Base-by-base conservation (phyloP, 2,888 invertebrate species). In the Amaurobius ferox region DNA sequence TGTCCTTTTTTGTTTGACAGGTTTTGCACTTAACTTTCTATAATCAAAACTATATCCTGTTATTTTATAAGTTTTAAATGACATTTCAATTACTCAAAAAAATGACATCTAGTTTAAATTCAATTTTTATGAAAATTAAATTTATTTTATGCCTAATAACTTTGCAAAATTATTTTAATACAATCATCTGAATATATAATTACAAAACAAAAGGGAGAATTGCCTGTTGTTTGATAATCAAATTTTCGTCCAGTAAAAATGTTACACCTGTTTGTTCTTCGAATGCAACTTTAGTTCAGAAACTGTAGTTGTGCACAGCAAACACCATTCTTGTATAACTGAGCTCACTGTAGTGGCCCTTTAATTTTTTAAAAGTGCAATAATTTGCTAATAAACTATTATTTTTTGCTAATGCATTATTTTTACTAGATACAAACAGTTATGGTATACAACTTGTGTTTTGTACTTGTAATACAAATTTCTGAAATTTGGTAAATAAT, bases 271-370 rank as follows among this genome's bases (percentile, higher is more conserved):
- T 23, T 16, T 5, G 23, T 55, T 3, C 5, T 55, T 55, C 5
- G 2, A 55, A 23, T 16, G 9, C 16, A 16, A 19, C 16, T 3
- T 23, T 16, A 55, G 1, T 55, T 44, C 9, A 55, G 16, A 6
- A 55, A 23, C 55, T 44, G 16, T 55, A 55, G 55, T 55, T 55
- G 23, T 55, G 55, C 55, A 55, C 55, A 55, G 55, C 55, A 55
- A 55, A 55, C 11, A 55, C 2, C 5, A 23, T 23, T 55, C 5
- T 55, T n/a, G 16, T 11, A 16, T 44, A 9, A 5, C 16, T 16
- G 2, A 55, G 23, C 6, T 55, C 23, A 23, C 2, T 55, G 23
- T 55, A 55, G 55, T 55, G 11, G 19, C 19, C 16, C 19, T 55
- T 44, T 2, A 23, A 55, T 11, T 55, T 19, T 16, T 23, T 6